Percentiles rank a stretch among this genome's conserved stretches.
Conservation (phyloP, 2,888 invertebrate species). For the Ctenicera cuprea region DNA sequence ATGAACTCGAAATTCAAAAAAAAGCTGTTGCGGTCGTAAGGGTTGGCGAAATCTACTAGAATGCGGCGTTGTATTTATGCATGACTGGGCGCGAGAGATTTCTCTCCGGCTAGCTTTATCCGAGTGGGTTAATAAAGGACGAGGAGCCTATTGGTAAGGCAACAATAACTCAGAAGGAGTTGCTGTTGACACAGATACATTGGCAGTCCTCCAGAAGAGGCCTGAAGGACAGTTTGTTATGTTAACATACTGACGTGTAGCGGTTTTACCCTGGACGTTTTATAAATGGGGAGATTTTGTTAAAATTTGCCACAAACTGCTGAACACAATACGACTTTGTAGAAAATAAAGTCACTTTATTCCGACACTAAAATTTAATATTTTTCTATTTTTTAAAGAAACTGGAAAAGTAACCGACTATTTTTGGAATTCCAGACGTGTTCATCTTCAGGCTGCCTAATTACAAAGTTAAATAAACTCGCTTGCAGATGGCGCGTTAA, state of each 20-base stretch:
- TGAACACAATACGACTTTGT: background rate
- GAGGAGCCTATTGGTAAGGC: conserved; percentile 12
- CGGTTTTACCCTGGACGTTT: conserved; percentile 8
- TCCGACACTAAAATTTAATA: no score
- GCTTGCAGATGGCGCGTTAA: no score
- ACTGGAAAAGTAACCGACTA: no score
- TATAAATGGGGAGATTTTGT: conserved; percentile 31
- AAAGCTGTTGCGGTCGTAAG: conserved; percentile 4
- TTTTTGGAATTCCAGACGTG: no score
- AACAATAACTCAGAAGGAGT: conserved; percentile 20
- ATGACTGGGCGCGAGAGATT: background rate
- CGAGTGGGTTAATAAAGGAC: conserved; percentile 26
- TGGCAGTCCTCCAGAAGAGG: conserved; percentile 23
- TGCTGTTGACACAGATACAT: conserved; percentile 33
- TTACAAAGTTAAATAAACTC: no score
- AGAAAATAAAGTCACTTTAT: background rate
- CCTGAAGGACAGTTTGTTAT: conserved; percentile 36
- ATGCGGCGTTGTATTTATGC: background rate
- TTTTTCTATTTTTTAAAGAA: no score
- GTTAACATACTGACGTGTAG: conserved; percentile 19
- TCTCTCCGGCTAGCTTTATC: background rate
- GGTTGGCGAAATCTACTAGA: conserved; percentile 2
- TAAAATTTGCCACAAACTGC: conserved; percentile 5
- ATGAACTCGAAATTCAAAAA: conserved; percentile 22
- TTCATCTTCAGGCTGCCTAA: no score